Evolutionary conservation across 1,140 invertebrate species (phyloP).

Genomic region (Chrysomallon squamiferum): DNA sequence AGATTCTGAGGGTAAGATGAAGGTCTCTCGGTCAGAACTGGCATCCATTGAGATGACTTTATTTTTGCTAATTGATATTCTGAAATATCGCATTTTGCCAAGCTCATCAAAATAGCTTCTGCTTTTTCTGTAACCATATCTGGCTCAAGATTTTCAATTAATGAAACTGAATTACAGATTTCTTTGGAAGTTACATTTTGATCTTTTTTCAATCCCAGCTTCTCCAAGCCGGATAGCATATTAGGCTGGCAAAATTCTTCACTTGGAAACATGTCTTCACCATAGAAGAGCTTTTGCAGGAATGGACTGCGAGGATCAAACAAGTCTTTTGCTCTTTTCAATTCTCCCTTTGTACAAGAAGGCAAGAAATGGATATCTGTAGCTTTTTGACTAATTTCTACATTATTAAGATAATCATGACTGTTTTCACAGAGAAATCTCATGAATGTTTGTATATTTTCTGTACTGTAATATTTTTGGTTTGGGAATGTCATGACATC

Average conservation of each 20-base stretch:
- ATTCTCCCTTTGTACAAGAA: background rate
- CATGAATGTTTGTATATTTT: slow-evolving; percentile 10
- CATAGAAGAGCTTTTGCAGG: slow-evolving; percentile 13
- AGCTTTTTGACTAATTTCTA: background rate
- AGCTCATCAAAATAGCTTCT: background rate
- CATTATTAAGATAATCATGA: background rate
- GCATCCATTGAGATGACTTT: too few species aligned
- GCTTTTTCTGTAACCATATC: background rate
- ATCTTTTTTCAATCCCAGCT: slow-evolving; percentile 9
- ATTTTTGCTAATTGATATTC: too few species aligned
- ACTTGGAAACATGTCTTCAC: slow-evolving; percentile 17
- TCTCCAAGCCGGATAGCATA: background rate
- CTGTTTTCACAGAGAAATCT: slow-evolving; percentile 3
- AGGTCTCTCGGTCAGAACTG: too few species aligned
- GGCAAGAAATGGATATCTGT: slow-evolving; percentile 2
- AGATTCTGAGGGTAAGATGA: too few species aligned
- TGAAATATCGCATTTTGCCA: too few species aligned
- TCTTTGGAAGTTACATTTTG: slow-evolving; percentile 6
- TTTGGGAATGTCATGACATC: background rate
- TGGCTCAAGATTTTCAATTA: background rate
- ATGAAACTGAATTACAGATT: slow-evolving; percentile 6
- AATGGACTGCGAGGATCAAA: slow-evolving; percentile 6
- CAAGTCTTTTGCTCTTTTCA: slow-evolving; percentile 4
- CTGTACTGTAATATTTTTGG: background rate
- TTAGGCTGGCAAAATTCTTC: slow-evolving; percentile 4